These are phyloP conservation scores for Tautogolabrus adspersus DNA, from an alignment of 2,113 vertebrate species.

Conservation along the genomic window DNA sequence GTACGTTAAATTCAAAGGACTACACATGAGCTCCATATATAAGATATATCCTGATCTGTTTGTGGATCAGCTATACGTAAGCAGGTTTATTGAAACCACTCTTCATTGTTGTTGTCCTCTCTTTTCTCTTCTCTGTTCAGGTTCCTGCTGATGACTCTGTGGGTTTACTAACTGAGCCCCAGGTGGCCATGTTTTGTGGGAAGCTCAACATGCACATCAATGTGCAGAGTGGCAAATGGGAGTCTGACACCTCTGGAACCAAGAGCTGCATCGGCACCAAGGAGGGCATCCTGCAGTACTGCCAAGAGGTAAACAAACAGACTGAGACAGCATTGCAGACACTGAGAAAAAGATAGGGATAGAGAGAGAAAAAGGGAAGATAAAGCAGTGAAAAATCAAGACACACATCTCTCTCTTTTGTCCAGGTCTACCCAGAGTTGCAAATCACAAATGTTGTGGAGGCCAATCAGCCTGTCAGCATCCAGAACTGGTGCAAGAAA, in stretches of 20 bases:
- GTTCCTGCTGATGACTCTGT: constrained; percentile 93
- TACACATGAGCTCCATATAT: neutral
- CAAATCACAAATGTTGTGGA: constrained; percentile 99
- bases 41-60: constrained; percentile 10
- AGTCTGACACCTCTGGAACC: constrained; percentile 89
- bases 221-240: constrained; percentile 96
- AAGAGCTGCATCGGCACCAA: constrained; percentile 94
- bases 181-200: constrained; percentile 87
- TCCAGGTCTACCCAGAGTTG: constrained; percentile 94
- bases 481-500: constrained; percentile 96
- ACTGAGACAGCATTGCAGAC: constrained; percentile 3
- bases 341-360: neutral
- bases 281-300: constrained; percentile 97
- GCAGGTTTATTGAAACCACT: neutral
- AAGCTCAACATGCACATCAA: constrained; percentile 99
- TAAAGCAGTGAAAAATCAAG: neutral
- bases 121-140: constrained; percentile 71
- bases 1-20: neutral
- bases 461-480: constrained; percentile 95
- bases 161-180: constrained; percentile 88
- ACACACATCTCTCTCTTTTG: neutral
- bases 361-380: neutral
- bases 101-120: constrained; percentile 11
- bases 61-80: constrained; percentile 9
- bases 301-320: constrained; percentile 87